Evolutionary conservation across 2,888 invertebrate genomes (phyloP), one percentile per base, ranked within the genome.

Genomic region (Acrocera orbiculus): DNA sequence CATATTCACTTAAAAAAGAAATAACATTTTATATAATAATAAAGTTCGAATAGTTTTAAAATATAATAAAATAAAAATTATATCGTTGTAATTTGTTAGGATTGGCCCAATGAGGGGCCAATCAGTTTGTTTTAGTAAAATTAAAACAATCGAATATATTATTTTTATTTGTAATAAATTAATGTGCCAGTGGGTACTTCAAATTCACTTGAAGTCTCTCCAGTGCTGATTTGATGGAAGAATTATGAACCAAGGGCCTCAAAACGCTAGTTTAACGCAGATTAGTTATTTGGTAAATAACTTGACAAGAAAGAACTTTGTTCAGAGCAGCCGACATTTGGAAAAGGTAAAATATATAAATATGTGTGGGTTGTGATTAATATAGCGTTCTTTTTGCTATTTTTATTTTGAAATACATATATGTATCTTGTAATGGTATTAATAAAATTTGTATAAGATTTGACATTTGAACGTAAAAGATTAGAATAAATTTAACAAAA

Each of bases 171-270:
- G 35, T 44, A 45, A 42, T 42, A 39, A 11, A 5, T 11, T 20
- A 35, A 19, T 30, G 44, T 41, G 44, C 46, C 46, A 46, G 37
- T 39, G 40, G 45, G 42, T 44, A 82, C 82, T 83, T 83, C 82
- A 71, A 66, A 2, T n/a, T 4, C 69, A 71, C 79, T 85, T 85
- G 85, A 85, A 85, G 85, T 83, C 85, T n/a, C n/a, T 85, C 85
- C 83, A 79, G 73, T 72, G 76, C 74, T 72, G 78, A 70, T 69
- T 77, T 63, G 61, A 63, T 66, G 65, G 85, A 46, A 55, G 83
- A 87, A 87, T 82, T 87, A 89, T 89, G 89, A 87, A 86, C 83
- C 87, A 90, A 77, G 92, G 92, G 78, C 81, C 90, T 76, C 77
- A 89, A 76, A 86, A 85, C 74, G 83, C 89, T 79, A 85, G 90